phyloP scores from a whole-genome alignment of 2,888 invertebrate genomes.

The Lucinisca nassula region DNA sequence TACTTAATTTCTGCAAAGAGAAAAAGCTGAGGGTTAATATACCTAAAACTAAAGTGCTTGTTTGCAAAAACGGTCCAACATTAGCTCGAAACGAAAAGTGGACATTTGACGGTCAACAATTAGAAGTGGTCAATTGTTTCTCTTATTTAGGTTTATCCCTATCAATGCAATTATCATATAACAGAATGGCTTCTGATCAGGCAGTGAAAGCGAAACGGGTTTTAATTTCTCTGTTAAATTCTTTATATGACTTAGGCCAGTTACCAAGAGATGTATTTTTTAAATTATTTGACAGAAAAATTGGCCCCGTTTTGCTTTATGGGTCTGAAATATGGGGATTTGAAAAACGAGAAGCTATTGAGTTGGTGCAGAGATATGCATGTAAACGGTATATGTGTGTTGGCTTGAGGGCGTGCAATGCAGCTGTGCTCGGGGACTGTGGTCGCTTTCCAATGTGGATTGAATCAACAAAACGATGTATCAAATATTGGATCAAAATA shows the following conservation, averaged over 20 bases:
- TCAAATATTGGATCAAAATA: not conserved
- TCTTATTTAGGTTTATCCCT: conserved; percentile 39
- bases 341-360: not conserved
- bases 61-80: conserved; percentile 49
- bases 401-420: not conserved
- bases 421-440: not conserved
- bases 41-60: conserved; percentile 41
- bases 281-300: conserved; percentile 25
- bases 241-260: not conserved
- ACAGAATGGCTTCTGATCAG: not conserved
- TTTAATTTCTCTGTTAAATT: not conserved
- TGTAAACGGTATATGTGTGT: not conserved
- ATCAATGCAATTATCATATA: conserved; percentile 5
- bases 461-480: not conserved
- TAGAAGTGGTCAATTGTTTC: conserved; percentile 24
- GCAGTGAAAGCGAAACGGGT: conserved; percentile 25
- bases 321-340: conserved; percentile 30
- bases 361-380: conserved; percentile 1
- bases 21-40: conserved; percentile 37
- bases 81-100: conserved; percentile 45
- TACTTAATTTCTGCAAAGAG: conserved; percentile 38
- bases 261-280: not conserved
- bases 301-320: conserved; percentile 40
- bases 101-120: conserved; percentile 7
- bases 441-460: not conserved